These are phyloP conservation scores for Zaprionus capensis DNA, from an alignment of 1,140 invertebrate species.

Conservation along the genomic window DNA sequence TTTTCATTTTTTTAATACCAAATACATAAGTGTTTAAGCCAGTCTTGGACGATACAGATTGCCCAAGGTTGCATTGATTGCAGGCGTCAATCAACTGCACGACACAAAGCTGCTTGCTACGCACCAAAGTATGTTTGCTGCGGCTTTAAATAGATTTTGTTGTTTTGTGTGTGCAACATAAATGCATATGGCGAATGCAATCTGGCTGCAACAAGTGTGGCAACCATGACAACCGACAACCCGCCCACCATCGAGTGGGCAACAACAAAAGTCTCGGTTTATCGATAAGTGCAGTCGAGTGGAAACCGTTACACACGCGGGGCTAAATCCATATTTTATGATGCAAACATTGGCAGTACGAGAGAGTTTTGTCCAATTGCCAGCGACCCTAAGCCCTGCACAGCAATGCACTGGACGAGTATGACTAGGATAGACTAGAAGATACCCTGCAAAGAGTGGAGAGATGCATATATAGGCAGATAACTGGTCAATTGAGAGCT, in stretches of 20 bases:
- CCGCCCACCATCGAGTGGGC: neutral
- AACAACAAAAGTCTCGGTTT: slow-evolving; percentile 22
- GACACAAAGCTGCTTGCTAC: slow-evolving; percentile 38
- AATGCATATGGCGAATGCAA: slow-evolving; percentile 14
- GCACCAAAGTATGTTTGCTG: slow-evolving; percentile 30
- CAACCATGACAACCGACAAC: slow-evolving; percentile 26
- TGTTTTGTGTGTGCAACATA: neutral
- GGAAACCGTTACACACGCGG: slow-evolving; percentile 27
- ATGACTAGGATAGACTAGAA: neutral
- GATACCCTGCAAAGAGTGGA: slow-evolving; percentile 5
- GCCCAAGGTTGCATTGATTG: too few relatives aligned
- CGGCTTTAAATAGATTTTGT: neutral
- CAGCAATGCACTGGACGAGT: neutral
- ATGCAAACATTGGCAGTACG: slow-evolving; percentile 54
- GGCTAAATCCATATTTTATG: slow-evolving; percentile 70
- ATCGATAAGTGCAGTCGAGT: slow-evolving; percentile 45
- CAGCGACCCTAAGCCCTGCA: neutral
- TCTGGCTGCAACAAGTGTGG: slow-evolving; percentile 44
- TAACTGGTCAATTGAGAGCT: too few relatives aligned
- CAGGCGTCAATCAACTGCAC: neutral
- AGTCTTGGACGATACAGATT: too few relatives aligned
- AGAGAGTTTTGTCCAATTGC: slow-evolving; percentile 36
- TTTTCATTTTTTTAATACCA: too few relatives aligned
- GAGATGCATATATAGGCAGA: neutral
- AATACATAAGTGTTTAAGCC: too few relatives aligned